Evolutionary conservation across 2,888 invertebrate species (phyloP).

Genomic region (Mantis religiosa): DNA sequence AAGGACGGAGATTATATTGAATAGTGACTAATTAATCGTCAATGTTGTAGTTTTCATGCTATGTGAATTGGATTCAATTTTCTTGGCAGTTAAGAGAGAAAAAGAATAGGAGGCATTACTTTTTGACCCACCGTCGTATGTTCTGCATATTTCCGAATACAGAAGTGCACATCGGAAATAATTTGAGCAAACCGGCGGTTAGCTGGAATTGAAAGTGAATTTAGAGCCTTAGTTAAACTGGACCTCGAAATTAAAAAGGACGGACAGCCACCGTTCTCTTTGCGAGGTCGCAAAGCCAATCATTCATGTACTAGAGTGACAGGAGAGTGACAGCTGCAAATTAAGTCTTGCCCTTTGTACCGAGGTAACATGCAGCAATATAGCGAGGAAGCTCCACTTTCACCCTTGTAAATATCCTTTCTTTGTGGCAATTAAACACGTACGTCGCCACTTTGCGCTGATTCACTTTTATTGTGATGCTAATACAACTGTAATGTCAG

Average conservation of each 20-base stretch:
- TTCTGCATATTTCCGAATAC: no score
- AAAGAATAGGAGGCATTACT: no score
- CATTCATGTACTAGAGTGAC: background rate
- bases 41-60: no score
- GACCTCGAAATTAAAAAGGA: background rate
- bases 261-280: background rate
- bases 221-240: background rate
- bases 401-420: background rate
- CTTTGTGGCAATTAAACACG: background rate
- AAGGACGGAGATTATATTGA: no score
- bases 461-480: background rate
- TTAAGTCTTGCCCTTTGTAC: background rate
- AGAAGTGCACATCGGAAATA: background rate
- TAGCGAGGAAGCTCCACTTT: background rate
- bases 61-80: no score
- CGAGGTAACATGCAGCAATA: background rate
- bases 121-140: no score
- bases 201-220: background rate
- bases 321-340: background rate
- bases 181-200: background rate
- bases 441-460: background rate
- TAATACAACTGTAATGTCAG: no score
- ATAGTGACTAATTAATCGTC: no score
- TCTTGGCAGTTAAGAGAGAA: no score
- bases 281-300: background rate